These are phyloP conservation scores for Thecophora atra DNA, from an alignment of 2,888 invertebrate species.

Conservation along the genomic window DNA sequence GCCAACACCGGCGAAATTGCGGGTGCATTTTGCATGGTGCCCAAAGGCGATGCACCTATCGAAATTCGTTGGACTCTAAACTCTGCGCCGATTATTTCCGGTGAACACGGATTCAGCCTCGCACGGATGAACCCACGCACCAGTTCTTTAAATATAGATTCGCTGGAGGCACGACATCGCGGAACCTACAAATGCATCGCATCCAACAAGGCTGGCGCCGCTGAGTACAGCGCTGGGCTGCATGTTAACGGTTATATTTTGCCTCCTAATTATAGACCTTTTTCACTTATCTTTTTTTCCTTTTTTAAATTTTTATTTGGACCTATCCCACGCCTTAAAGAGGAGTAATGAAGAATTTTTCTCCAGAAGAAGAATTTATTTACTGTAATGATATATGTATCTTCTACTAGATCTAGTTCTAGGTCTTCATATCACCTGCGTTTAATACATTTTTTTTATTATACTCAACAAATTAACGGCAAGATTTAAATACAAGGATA, in stretches of 20 bases:
- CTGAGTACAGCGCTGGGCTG: slow-evolving; percentile 72
- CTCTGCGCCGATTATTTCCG: slow-evolving; percentile 67
- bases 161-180: slow-evolving; percentile 76
- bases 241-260: slow-evolving; percentile 74
- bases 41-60: slow-evolving; percentile 76
- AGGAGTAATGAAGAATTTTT: too few relatives aligned
- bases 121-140: slow-evolving; percentile 62
- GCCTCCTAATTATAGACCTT: too few relatives aligned
- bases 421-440: too few relatives aligned
- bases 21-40: slow-evolving; percentile 74
- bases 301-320: too few relatives aligned
- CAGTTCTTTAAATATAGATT: slow-evolving; percentile 69
- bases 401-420: background rate
- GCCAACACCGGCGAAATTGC: slow-evolving; percentile 79
- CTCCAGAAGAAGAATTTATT: background rate
- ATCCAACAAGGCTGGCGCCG: slow-evolving; percentile 75
- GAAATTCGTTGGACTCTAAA: slow-evolving; percentile 78
- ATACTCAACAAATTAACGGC: too few relatives aligned
- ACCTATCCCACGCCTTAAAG: too few relatives aligned
- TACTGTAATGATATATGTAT: background rate
- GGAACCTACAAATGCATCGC: slow-evolving; percentile 82
- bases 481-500: too few relatives aligned
- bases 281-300: too few relatives aligned
- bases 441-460: too few relatives aligned
- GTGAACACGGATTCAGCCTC: slow-evolving; percentile 65